Base-by-base conservation (phyloP, 1,140 invertebrate genomes). In the Eurosta solidaginis region DNA sequence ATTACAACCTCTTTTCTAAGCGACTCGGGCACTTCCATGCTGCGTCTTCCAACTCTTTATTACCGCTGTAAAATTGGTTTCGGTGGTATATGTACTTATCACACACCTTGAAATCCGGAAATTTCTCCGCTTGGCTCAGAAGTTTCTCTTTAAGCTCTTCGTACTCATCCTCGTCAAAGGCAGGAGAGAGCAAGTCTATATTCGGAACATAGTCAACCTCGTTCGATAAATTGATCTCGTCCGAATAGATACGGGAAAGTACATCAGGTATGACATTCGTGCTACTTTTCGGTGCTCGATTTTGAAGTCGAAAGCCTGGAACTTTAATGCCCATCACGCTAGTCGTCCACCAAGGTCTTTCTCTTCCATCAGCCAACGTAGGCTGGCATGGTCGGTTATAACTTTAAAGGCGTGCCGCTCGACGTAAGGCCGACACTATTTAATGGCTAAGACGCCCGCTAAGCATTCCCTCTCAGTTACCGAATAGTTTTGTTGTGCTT, bases 311-410 rank as follows among this genome's bases (percentile, higher is more conserved):
- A 54, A 77, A 1, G 25, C 50, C 33, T 59, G 76, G 7, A 59
- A 44, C 20, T 54, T 54, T n/a, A 77, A 77, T 1, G 49, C n/a
- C 17, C 63, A 50, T 17, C 36, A 36, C 22, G 76, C 77, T 3
- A 88, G 79, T 0, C 82, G 80, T n/a, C 76, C 49, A 20, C 85
- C 81, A 1, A 54, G 25, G 0, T 49, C 47, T 2, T 74, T 45
- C 20, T 74, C 59, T 17, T 49, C n/a, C 47, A 49, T 49, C 17
- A 49, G 17, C 47, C 17, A 49, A 49, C 9, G 47, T 17, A 49
- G 9, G n/a, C 47, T 49, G 17, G 47, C 47, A 17, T 49, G 47
- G n/a, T 49, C 47, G 4, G 47, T 49, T 4, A 49, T 49, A 14
- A 49, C 17, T 14, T 9, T 49, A 4, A 49, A 49, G 12, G 47